Conservation (phyloP, 2,797 vertebrate genomes). For the Allobates femoralis region DNA sequence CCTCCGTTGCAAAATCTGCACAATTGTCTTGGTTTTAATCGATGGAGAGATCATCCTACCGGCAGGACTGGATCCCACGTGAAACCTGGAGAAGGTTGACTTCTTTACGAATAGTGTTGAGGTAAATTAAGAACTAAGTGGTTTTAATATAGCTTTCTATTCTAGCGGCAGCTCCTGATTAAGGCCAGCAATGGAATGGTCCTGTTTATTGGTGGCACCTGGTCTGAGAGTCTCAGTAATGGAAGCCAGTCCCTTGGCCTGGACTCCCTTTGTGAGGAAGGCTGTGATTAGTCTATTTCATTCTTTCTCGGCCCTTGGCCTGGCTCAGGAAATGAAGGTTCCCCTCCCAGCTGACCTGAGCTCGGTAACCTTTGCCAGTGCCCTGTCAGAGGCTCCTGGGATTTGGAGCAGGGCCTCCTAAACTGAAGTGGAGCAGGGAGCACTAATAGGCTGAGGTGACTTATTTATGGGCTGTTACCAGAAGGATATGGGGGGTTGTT, state of each 20-base stretch:
- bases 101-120: neutral
- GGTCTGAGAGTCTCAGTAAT: constrained; percentile 82
- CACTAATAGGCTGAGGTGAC: constrained; percentile 58
- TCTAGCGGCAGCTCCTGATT: constrained; percentile 73
- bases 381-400: constrained; percentile 77
- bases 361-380: constrained; percentile 78
- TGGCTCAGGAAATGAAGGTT: constrained; percentile 91
- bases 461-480: constrained; percentile 62
- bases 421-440: constrained; percentile 69
- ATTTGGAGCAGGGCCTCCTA: constrained; percentile 80
- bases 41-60: neutral
- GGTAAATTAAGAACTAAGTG: constrained; percentile 20
- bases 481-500: constrained; percentile 36
- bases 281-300: constrained; percentile 88
- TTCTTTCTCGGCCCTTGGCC: constrained; percentile 74
- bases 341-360: constrained; percentile 80
- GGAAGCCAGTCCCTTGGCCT: constrained; percentile 78
- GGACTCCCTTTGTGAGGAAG: constrained; percentile 78
- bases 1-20: neutral
- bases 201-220: constrained; percentile 89
- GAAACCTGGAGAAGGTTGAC: neutral
- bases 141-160: constrained; percentile 32
- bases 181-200: constrained; percentile 80
- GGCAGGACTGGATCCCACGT: neutral
- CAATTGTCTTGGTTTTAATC: neutral